Conservation (phyloP, 1,140 invertebrate species). For the Rhopalosiphum padi region DNA sequence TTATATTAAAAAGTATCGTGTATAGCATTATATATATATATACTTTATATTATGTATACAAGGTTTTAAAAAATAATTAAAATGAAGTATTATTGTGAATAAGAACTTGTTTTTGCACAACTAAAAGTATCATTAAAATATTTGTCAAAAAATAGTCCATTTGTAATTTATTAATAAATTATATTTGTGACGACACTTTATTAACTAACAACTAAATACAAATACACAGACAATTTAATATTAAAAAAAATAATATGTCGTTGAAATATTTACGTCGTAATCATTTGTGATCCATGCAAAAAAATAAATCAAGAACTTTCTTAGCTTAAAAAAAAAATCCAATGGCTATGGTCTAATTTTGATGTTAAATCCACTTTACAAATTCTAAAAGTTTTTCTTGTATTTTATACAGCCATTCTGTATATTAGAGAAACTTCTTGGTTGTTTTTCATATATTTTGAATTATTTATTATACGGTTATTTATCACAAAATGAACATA, state of each 20-base stretch:
- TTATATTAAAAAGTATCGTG: neutral
- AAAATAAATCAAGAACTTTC: neutral
- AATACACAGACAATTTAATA: neutral
- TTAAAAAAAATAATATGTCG: neutral
- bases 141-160: neutral
- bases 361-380: neutral
- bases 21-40: no score
- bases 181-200: neutral
- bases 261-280: neutral
- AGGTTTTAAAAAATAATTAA: neutral
- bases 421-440: neutral
- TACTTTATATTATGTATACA: no score
- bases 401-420: neutral
- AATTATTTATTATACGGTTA: neutral
- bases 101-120: no score
- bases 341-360: neutral
- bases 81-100: no score
- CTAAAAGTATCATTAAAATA: neutral
- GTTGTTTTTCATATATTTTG: neutral
- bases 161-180: neutral
- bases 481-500: neutral
- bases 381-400: neutral
- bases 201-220: neutral
- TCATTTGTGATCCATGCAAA: neutral
- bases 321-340: neutral